Base-by-base conservation (phyloP, 2,797 vertebrate genomes). In the Schizopygopsis pylzovi region DNA sequence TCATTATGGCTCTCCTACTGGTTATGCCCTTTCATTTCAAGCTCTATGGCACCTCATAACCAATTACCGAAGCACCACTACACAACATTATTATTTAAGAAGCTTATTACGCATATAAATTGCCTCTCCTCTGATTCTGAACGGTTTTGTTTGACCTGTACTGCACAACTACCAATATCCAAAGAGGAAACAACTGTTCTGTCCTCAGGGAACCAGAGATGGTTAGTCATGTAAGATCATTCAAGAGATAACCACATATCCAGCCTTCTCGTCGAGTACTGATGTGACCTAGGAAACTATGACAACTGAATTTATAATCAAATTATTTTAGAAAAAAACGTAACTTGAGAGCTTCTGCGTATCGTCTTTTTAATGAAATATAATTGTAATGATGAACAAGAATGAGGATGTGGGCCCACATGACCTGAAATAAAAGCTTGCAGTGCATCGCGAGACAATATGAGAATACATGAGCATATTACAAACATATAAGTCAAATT, bases 291-390 rank as follows among this genome's bases (percentile, higher is more conserved):
- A 18, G 76, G 84, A 65, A 73, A 85, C 84, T 85, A 85, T 81
- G 84, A 85, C 84, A 33, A 85, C 84, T 65, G 56, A 80, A 85
- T 85, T 73, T 28, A 47, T 81, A 75, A 85, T 85, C 16, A 43
- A 81, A 75, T 85, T 73, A 79, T 79, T 80, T 47, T 13, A 73
- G 41, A 77, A 84, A 81, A 83, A 59, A 49, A 33, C 2, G 54
- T 47, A 63, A 81, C 28, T 65, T 37, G 77, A 85, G 76, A 80
- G 43, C 68, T 25, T 41, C 25, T 20, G 11, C 54, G 33, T 33
- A 37, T 61, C 3, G 20, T 43, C 12, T 52, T 78, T 47, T 85
- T 25, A 70, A 79, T 72, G 25, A 79, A 56, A 80, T 41, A 71
- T 43, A 12, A 6, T 59, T 84, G 63, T 84, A 49, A 47, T 65